A percentile compares a stretch with the other conserved stretches of the same genome.
Evolutionary conservation across 2,888 invertebrate species (phyloP).

Genomic region (Amblyteles armatorius): DNA sequence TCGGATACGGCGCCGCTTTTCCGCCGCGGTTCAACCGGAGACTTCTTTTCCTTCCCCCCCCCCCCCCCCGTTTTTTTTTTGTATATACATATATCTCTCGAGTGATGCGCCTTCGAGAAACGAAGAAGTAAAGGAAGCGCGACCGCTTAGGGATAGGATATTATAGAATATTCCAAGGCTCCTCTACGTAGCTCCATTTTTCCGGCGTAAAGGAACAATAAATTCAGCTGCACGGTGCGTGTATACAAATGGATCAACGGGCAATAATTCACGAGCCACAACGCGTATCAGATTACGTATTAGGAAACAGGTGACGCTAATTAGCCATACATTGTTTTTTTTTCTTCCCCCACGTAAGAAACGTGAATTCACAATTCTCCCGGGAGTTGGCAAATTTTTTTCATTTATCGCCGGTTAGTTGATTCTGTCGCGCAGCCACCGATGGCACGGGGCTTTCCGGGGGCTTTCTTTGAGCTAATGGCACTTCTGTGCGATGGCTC

Average conservation of each 20-base stretch:
- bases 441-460: conserved; percentile 37
- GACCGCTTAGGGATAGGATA: conserved; percentile 1
- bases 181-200: conserved; percentile 8
- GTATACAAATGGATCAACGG: conserved; percentile 36
- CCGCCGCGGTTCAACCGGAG: conserved; percentile 67
- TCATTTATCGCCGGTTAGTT: conserved; percentile 2
- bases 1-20: conserved; percentile 79
- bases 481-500: conserved; percentile 3
- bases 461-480: conserved; percentile 20
- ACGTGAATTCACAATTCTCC: conserved; percentile 62
- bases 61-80: too few relatives aligned
- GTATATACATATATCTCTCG: conserved; percentile 14
- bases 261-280: conserved; percentile 57
- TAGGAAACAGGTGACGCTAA: conserved; percentile 66
- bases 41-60: conserved; percentile 49
- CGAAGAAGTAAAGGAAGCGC: conserved; percentile 12
- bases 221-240: conserved; percentile 36
- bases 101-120: conserved; percentile 22
- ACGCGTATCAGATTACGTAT: conserved; percentile 62
- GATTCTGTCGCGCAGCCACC: not conserved
- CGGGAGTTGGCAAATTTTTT: conserved; percentile 60
- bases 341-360: conserved; percentile 30
- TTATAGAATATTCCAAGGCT: conserved; percentile 12
- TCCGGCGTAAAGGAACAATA: conserved; percentile 14
- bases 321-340: conserved; percentile 61